These are phyloP conservation scores for Lophura nycthemera DNA, from an alignment of 2,113 vertebrate genomes.

Conservation along the genomic window DNA sequence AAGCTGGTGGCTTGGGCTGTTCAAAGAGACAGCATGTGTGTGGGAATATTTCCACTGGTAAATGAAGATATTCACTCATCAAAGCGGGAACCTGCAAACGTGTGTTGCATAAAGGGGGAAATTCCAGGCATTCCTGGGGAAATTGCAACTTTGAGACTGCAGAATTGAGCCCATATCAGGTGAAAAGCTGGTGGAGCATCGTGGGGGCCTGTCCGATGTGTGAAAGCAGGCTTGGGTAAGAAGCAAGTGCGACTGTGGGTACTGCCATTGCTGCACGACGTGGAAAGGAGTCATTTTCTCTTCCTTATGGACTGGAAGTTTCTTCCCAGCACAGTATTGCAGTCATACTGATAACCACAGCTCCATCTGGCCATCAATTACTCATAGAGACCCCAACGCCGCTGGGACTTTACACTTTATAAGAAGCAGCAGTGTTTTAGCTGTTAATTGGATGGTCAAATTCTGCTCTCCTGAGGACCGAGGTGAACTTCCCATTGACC, in stretches of 20 bases:
- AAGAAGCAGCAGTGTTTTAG: constrained; percentile 37
- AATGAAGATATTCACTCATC: constrained; percentile 52
- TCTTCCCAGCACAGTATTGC: neutral
- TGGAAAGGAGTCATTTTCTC: neutral
- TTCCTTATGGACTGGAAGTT: neutral
- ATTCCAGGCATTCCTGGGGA: constrained; percentile 42
- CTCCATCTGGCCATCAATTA: neutral
- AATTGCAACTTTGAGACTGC: constrained; percentile 6
- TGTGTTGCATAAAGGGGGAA: constrained; percentile 52
- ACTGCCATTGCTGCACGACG: rapidly evolving
- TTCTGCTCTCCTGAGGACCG: neutral
- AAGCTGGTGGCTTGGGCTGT: constrained; percentile 34
- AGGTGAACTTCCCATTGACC: constrained; percentile 44
- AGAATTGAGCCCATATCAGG: neutral
- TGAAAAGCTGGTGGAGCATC: neutral
- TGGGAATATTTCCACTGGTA: constrained; percentile 57
- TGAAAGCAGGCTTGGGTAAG: neutral
- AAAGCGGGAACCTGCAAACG: constrained; percentile 34
- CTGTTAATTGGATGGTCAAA: constrained; percentile 43
- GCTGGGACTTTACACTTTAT: rapidly evolving
- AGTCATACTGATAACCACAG: constrained; percentile 6
- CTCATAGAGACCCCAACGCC: neutral
- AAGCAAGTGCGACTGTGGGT: rapidly evolving
- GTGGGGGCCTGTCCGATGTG: rapidly evolving
- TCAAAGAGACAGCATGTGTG: constrained; percentile 66